Evolutionary conservation across 2,113 vertebrate genomes (phyloP), one percentile per base, ranked within the genome.

Genomic region (Rafetus swinhoei): DNA sequence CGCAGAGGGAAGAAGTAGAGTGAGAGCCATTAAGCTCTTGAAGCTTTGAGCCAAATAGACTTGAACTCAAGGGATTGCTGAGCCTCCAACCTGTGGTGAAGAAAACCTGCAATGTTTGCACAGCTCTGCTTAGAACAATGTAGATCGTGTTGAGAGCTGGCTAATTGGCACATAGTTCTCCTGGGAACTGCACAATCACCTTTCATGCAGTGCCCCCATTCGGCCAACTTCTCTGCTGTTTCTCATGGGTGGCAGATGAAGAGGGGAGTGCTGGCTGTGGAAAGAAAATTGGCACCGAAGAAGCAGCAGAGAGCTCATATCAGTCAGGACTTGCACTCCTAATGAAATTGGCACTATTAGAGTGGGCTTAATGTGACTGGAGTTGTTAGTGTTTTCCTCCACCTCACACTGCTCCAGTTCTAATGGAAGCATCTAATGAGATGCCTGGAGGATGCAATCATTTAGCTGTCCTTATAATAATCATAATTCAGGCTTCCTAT

Each of bases 401-500:
- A 39, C 92, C 85, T 86, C 84, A 82, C 87, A 59, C 87, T 92
- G 85, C 87, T 69, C 92, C 95, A 82, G 84, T 94, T 95, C 94
- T 92, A 94, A 86, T 1, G 0, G 89, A 86, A 93, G n/a, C 54
- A 19, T 35, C 0, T 93, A 93, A 96, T 93, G 86, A 87, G 93
- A 72, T 12, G 27, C 89, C 84, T 94, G 85, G 81, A 89, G 79
- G 82, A 87, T 79, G 84, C 57, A 69, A 82, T 81, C 87, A 86
- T 95, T 95, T 93, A 0, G 82, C 85, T 95, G 95, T 86, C 93
- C 86, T 91, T 86, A 92, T 89, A 84, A 96, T 96, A 91, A 93
- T 90, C 5, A 0, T 85, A 72, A 72, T 94, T 91, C 89, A 86
- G 89, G n/a, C 76, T 52, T 13, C 60, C 53, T 0, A 0, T 79